Evolutionary conservation across 2,113 vertebrate genomes (phyloP).

Genomic region (Guaruba guarouba): DNA sequence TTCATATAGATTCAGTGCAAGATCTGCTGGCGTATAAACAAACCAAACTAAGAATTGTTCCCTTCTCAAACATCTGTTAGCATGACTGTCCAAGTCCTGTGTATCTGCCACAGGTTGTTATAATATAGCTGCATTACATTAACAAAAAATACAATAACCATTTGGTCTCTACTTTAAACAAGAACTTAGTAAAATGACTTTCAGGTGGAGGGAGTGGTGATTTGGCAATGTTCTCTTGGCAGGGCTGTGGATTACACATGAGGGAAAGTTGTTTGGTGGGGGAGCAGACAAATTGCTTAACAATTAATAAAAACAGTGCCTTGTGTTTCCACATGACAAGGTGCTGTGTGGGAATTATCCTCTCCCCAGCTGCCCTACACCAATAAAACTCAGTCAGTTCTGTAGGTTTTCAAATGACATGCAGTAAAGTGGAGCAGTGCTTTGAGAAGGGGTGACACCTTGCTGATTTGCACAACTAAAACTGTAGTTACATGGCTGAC

Average conservation of each 20-base stretch:
- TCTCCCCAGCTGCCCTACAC: constrained; percentile 23
- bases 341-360: constrained; percentile 3
- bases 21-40: constrained; percentile 69
- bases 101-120: constrained; percentile 61
- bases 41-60: constrained; percentile 71
- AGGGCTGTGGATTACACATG: neutral
- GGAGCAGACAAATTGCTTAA: constrained; percentile 41
- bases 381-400: neutral
- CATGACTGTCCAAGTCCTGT: constrained; percentile 25
- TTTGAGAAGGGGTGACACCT: neutral
- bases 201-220: constrained; percentile 46
- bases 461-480: neutral
- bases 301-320: constrained; percentile 53
- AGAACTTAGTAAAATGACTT: constrained; percentile 34
- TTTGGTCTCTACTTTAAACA: constrained; percentile 47
- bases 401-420: neutral
- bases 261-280: constrained; percentile 56
- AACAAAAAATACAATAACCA: constrained; percentile 45
- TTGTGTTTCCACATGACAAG: neutral
- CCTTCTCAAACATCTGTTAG: constrained; percentile 70
- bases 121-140: constrained; percentile 30
- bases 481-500: neutral
- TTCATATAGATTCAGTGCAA: constrained; percentile 53
- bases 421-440: neutral
- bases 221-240: constrained; percentile 36